Percentiles rank a stretch among this genome's conserved stretches.
Evolutionary conservation across 2,113 vertebrate species (phyloP).

Genomic region (Aptenodytes forsteri): DNA sequence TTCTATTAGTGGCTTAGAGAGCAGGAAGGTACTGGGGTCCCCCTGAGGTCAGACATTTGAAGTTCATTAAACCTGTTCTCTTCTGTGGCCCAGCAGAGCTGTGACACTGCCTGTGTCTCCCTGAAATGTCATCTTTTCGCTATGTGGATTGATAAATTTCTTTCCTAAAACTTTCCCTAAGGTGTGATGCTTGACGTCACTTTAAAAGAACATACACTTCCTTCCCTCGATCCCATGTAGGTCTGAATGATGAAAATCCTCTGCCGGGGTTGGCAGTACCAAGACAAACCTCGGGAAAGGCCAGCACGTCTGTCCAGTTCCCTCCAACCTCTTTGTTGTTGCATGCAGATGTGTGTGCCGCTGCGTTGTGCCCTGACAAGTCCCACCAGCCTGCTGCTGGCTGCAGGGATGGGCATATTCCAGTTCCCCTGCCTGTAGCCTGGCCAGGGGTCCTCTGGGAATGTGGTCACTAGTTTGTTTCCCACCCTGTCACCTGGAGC

Average conservation of each 20-base stretch:
- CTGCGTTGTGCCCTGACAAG: not conserved
- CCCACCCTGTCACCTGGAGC: not conserved
- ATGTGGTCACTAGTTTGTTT: not conserved
- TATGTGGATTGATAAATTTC: not conserved
- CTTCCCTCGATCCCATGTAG: accelerated
- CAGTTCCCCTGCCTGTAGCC: not conserved
- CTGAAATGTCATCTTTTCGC: not conserved
- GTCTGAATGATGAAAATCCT: not conserved
- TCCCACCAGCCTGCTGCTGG: not conserved
- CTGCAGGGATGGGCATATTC: not conserved
- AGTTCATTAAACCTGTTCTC: not conserved
- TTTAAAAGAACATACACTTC: not conserved
- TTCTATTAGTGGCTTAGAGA: not conserved
- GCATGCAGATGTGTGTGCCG: accelerated
- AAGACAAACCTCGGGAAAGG: not conserved
- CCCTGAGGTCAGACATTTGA: not conserved
- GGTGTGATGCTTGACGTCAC: not conserved
- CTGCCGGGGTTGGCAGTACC: accelerated
- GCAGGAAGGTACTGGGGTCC: not conserved
- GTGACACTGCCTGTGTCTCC: not conserved
- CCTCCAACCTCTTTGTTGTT: not conserved
- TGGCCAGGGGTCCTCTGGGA: not conserved
- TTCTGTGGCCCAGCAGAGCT: not conserved
- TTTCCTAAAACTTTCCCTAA: not conserved
- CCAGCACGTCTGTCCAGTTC: not conserved